phyloP scores from a whole-genome alignment of 92 coral and sea anemone genomes.

The Muricea muricata region DNA sequence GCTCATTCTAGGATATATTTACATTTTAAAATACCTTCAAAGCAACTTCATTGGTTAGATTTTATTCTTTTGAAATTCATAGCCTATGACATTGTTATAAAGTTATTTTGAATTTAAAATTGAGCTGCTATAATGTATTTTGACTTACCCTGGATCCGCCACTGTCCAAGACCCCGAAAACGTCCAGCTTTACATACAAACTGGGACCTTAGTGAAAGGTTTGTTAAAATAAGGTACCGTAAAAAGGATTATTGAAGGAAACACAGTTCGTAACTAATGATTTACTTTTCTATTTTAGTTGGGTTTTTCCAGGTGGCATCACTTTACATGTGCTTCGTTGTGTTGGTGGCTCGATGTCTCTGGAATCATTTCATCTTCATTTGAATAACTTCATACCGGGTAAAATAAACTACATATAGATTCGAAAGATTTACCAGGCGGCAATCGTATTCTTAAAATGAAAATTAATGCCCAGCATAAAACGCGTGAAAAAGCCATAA shows the following conservation, averaged over 20 bases:
- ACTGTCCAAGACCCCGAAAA: slow-evolving; percentile 74
- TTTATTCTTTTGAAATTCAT: no score
- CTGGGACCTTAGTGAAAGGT: slow-evolving; percentile 56
- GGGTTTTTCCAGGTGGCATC: background rate
- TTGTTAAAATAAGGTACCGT: background rate
- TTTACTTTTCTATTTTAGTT: no score
- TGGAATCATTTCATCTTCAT: slow-evolving; percentile 32
- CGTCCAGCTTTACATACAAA: slow-evolving; percentile 65
- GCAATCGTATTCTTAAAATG: no score
- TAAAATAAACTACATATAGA: background rate
- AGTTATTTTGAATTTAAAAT: no score
- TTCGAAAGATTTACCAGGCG: background rate
- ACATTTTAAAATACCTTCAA: no score
- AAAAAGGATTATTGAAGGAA: background rate
- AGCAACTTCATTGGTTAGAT: no score
- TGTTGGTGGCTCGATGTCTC: slow-evolving; percentile 31
- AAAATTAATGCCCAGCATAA: no score
- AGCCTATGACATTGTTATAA: no score
- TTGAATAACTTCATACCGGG: slow-evolving; percentile 41
- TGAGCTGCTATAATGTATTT: no score
- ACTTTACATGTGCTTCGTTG: slow-evolving; percentile 21
- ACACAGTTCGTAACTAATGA: background rate
- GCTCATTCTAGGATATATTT: no score
- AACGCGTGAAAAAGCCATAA: no score
- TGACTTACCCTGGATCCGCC: no score